A percentile compares a stretch with the other conserved stretches of the same genome.
Conservation (phyloP, 2,113 vertebrate species). For the Ammodytes dubius region DNA sequence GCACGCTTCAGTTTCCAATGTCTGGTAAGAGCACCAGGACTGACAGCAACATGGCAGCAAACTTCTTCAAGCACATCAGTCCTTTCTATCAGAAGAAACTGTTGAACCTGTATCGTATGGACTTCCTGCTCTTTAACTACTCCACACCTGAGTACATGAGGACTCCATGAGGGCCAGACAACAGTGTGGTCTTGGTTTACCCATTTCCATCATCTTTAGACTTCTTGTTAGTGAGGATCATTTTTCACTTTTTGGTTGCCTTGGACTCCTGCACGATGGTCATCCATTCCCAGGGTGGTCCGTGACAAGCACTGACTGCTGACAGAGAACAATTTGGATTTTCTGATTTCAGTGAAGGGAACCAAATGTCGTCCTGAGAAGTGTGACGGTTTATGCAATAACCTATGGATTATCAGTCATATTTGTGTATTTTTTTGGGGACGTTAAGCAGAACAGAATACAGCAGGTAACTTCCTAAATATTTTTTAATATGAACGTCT, state of each 20-base stretch:
- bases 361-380: constrained; percentile 19
- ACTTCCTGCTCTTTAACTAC: constrained; percentile 97
- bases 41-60: constrained; percentile 85
- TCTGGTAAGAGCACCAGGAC: constrained; percentile 86
- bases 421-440: background rate
- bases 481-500: constrained; percentile 4
- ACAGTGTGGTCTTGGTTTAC: background rate
- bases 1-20: constrained; percentile 85
- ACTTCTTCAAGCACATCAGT: constrained; percentile 91
- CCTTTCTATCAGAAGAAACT: constrained; percentile 94
- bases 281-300: background rate
- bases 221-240: background rate
- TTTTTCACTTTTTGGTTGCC: constrained; percentile 61
- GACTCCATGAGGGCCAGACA: constrained; percentile 67
- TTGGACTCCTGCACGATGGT: background rate
- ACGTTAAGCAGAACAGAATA: background rate
- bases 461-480: background rate
- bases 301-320: constrained; percentile 16
- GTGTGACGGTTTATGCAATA: background rate
- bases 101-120: constrained; percentile 95
- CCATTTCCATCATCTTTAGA: background rate
- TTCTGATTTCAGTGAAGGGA: constrained; percentile 18
- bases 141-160: constrained; percentile 91
- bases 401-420: background rate
- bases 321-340: background rate